Conservation (phyloP, 2,797 vertebrate species). For the Brotula barbata region DNA sequence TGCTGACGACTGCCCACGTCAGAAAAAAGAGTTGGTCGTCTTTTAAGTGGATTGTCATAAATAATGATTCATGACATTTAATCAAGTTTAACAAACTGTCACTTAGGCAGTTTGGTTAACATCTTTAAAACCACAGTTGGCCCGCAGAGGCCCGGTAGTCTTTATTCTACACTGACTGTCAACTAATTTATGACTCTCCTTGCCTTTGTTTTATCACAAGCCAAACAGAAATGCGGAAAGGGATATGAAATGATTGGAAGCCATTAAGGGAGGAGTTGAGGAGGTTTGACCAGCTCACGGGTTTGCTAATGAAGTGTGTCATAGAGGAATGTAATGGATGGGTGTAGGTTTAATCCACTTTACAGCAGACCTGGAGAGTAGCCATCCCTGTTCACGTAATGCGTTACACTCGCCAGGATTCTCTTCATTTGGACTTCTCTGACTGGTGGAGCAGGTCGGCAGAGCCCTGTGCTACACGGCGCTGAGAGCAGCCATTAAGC, state of each 20-base stretch:
- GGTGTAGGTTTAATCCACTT: conserved; percentile 69
- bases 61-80: too few species aligned
- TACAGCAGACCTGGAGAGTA: conserved; percentile 60
- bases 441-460: conserved; percentile 28
- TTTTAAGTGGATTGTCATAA: background rate
- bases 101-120: too few species aligned
- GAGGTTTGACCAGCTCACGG: conserved; percentile 31
- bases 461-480: conserved; percentile 5
- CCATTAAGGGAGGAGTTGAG: conserved; percentile 18
- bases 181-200: conserved; percentile 38
- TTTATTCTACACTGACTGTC: conserved; percentile 26
- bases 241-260: conserved; percentile 7
- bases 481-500: conserved; percentile 6
- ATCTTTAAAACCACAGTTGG: conserved; percentile 5
- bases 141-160: background rate
- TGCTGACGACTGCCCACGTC: too few species aligned
- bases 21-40: too few species aligned
- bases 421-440: conserved; percentile 58
- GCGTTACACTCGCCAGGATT: conserved; percentile 55
- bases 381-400: conserved; percentile 67
- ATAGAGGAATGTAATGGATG: conserved; percentile 61
- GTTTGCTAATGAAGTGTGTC: conserved; percentile 69
- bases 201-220: conserved; percentile 42
- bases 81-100: conserved; percentile 1
- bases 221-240: conserved; percentile 33